These are phyloP conservation scores for Ametastegia equiseti DNA, from an alignment of 2,888 invertebrate genomes.

Conservation along the genomic window DNA sequence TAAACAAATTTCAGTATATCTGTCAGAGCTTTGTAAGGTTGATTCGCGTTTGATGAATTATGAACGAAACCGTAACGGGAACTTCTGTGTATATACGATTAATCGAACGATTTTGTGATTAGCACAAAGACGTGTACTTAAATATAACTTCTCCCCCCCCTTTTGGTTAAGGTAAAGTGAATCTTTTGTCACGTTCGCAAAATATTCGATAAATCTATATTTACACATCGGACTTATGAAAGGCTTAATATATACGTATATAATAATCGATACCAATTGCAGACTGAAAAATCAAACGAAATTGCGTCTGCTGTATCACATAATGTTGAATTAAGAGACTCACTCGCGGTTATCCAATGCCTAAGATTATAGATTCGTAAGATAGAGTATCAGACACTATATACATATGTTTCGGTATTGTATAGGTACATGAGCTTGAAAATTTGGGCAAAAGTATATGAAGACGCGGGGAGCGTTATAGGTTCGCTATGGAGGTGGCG, in stretches of 20 bases:
- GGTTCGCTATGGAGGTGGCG: not conserved
- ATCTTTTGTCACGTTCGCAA: slow-evolving; percentile 7
- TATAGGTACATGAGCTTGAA: not conserved
- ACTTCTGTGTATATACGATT: slow-evolving; percentile 18
- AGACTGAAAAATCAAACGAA: not conserved
- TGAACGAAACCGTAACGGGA: not conserved
- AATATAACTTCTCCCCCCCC: slow-evolving; percentile 15
- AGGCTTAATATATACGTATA: not conserved
- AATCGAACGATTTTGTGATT: slow-evolving; percentile 26
- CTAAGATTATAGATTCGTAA: not conserved
- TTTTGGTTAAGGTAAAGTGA: slow-evolving; percentile 20
- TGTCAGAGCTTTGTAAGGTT: not conserved
- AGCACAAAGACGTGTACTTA: slow-evolving; percentile 21
- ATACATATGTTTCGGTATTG: not conserved
- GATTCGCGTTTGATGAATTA: slow-evolving; percentile 2
- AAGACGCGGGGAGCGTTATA: not conserved
- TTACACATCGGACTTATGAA: not conserved
- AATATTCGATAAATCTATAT: slow-evolving; percentile 6
- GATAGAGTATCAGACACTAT: too few species aligned
- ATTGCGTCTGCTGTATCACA: not conserved
- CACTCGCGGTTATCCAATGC: not conserved
- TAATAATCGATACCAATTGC: not conserved
- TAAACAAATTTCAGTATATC: not conserved
- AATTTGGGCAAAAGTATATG: not conserved
- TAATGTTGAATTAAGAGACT: not conserved